Evolutionary conservation across 2,797 vertebrate species (phyloP).

Genomic region (Poliocrania exsul): DNA sequence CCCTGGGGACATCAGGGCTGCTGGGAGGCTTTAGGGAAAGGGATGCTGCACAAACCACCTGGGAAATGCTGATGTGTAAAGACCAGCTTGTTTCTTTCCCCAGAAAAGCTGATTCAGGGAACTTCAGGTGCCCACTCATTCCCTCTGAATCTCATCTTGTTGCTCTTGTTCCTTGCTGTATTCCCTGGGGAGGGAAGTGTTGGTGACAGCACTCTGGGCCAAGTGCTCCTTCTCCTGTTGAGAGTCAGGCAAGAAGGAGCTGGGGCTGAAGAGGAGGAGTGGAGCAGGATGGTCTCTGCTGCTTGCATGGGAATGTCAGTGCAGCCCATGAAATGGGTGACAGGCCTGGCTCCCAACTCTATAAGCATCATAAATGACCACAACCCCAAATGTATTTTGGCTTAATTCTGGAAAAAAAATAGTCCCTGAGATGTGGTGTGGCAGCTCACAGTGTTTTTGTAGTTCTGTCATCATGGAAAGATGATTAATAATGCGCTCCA

Average conservation of each 20-base stretch:
- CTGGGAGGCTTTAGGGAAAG: background rate
- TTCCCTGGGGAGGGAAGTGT: background rate
- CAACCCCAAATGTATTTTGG: accelerated
- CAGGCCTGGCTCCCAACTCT: background rate
- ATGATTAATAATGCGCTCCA: background rate
- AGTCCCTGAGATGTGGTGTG: accelerated
- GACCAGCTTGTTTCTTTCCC: background rate
- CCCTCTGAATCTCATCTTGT: background rate
- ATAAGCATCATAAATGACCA: background rate
- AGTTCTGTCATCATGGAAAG: background rate
- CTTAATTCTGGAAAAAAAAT: background rate
- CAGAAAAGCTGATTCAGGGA: background rate
- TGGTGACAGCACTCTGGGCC: background rate
- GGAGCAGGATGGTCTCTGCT: accelerated
- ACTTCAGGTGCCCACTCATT: accelerated
- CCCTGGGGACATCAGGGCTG: background rate
- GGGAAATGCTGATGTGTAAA: background rate
- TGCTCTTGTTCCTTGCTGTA: background rate
- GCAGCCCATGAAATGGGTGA: background rate
- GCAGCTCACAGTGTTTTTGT: background rate
- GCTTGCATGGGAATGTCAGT: accelerated
- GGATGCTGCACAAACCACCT: background rate
- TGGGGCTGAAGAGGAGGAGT: background rate
- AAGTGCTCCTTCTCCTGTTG: background rate
- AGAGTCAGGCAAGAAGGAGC: accelerated